A percentile compares a stretch with the other conserved stretches of the same genome.
Conservation (phyloP, 2,888 invertebrate species). For the Amphipyra berbera region DNA sequence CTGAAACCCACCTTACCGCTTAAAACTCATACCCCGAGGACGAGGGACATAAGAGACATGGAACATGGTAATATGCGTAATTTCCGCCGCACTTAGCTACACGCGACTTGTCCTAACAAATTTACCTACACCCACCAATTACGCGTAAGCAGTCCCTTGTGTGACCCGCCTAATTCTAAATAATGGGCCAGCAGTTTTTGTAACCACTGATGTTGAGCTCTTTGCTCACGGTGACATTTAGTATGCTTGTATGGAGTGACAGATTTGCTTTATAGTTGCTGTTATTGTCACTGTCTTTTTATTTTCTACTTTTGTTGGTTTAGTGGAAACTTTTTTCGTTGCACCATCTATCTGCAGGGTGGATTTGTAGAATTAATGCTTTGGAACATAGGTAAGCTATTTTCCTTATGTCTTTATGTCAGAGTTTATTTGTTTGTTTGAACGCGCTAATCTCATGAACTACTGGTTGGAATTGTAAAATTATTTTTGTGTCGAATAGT, state of each 20-base stretch:
- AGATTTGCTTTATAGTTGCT: neutral
- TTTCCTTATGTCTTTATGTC: too few species aligned
- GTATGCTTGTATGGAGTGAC: neutral
- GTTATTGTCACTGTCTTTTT: neutral
- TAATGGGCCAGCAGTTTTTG: conserved; percentile 50
- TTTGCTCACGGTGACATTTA: conserved; percentile 10
- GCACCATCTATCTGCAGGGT: too few species aligned
- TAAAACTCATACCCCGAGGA: conserved; percentile 25
- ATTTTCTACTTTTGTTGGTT: neutral
- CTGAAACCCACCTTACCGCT: too few species aligned
- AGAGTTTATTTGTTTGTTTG: too few species aligned
- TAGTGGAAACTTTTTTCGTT: neutral
- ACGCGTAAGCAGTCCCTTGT: conserved; percentile 53
- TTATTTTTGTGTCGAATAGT: too few species aligned
- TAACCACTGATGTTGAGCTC: conserved; percentile 6
- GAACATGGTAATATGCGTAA: conserved; percentile 46
- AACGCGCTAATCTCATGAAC: too few species aligned
- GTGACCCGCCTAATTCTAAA: conserved; percentile 48
- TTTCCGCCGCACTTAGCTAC: conserved; percentile 44
- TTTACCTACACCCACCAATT: conserved; percentile 52
- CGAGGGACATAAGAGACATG: conserved; percentile 6
- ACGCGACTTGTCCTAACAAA: conserved; percentile 48
- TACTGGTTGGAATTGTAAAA: too few species aligned
- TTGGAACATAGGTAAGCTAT: too few species aligned
- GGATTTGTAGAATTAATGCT: too few species aligned